Evolutionary conservation across 2,113 vertebrate genomes (phyloP), one percentile per base, ranked within the genome.

Genomic region (Lagenorhynchus albirostris): DNA sequence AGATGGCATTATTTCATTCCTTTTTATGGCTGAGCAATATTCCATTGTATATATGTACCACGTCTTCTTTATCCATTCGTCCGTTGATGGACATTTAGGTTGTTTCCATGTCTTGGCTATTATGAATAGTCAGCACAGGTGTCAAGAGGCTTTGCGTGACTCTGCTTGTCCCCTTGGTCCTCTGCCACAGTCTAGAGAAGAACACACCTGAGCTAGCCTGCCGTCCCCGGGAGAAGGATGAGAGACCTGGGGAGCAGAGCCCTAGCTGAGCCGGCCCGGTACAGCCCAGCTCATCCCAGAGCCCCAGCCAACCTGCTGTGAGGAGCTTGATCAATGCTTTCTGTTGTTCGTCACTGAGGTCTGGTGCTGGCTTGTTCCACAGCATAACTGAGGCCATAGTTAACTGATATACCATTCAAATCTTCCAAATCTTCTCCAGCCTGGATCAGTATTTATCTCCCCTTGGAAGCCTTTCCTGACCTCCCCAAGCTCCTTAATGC

Each of bases 71-170:
- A 33, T 5, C 41, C 29, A 0, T 7, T 50, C 74, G 1, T 21
- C 74, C 21, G 74, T 21, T 2, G 9, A 1, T 20, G 74, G 17
- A 7, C 74, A 6, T 12, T 33, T 12, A 21, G 44, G 31, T 31
- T 53, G 29, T 10, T 33, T 53, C 74, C 2, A 31, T 6, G 29
- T 33, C 47, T 21, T 12, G 29, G 29, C 17, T 33, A 1, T 1
- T 12, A 47, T 1, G 17, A 50, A 33, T 0, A 11, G 44, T 76
- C 44, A 76, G 74, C 44, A 33, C 8, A 2, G 67, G 73, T 14
- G 31, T 62, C 0, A 3, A 3, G 8, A 25, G 55, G 47, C 21
- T 13, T 17, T 12, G 41, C 5, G 0, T 0, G 29, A 36, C 29
- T 41, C 82, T 11, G 8, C 31, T 25, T 20, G 17, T 23, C 50